A percentile compares a stretch with the other conserved stretches of the same genome.
Conservation (phyloP, 2,888 invertebrate species). For the Drosophila multiciliata region DNA sequence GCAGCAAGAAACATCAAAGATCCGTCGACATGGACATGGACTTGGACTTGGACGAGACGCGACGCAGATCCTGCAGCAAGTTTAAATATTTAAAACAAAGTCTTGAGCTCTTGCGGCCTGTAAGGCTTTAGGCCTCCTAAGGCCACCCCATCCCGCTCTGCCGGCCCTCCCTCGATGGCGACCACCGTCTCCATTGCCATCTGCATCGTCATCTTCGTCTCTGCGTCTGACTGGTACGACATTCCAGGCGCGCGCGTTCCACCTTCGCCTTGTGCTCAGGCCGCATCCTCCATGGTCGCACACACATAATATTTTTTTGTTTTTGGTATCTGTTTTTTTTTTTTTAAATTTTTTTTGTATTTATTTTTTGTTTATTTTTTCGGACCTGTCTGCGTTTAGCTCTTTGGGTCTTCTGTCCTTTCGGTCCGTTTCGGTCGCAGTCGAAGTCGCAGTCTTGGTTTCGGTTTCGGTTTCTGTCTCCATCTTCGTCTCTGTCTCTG, state of each 20-base stretch:
- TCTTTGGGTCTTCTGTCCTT: slow-evolving; percentile 61
- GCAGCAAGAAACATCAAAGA: slow-evolving; percentile 75
- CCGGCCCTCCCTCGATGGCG: background rate
- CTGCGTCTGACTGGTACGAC: slow-evolving; percentile 60
- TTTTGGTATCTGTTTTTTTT: slow-evolving; percentile 20
- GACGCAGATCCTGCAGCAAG: slow-evolving; percentile 67
- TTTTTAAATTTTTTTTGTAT: slow-evolving; percentile 17
- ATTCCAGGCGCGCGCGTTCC: slow-evolving; percentile 77
- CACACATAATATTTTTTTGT: slow-evolving; percentile 65
- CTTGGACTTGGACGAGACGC: slow-evolving; percentile 17
- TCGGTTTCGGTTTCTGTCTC: slow-evolving; percentile 37
- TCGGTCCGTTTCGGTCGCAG: slow-evolving; percentile 28
- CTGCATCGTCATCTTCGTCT: slow-evolving; percentile 57
- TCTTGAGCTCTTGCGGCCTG: slow-evolving; percentile 57
- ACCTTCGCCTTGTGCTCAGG: slow-evolving; percentile 60
- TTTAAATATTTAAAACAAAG: slow-evolving; percentile 80
- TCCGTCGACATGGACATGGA: slow-evolving; percentile 63
- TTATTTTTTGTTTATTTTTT: slow-evolving; percentile 29
- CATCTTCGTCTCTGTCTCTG: slow-evolving; percentile 32
- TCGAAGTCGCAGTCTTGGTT: slow-evolving; percentile 26
- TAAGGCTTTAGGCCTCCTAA: slow-evolving; percentile 44
- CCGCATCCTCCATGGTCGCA: slow-evolving; percentile 70
- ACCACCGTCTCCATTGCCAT: slow-evolving; percentile 18
- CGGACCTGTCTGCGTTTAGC: slow-evolving; percentile 59
- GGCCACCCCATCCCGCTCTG: background rate